Conservation (phyloP, 2,797 vertebrate genomes). For the Myotis pilosus region DNA sequence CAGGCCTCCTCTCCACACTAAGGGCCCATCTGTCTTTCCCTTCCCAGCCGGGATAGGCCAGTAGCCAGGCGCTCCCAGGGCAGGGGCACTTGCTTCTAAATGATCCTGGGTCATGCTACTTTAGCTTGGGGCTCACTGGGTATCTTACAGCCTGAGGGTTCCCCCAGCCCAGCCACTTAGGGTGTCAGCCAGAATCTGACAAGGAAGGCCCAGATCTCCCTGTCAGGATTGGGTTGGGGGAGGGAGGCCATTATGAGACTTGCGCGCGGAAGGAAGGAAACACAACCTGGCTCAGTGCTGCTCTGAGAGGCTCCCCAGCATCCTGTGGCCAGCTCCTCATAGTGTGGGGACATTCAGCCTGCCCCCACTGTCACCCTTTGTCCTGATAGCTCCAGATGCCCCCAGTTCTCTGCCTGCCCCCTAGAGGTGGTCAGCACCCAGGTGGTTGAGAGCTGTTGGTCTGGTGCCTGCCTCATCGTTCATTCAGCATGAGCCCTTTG, state of each 20-base stretch:
- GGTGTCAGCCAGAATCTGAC: not conserved
- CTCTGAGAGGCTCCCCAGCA: not conserved
- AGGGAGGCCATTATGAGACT: not conserved
- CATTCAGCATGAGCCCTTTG: not conserved
- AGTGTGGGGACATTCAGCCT: not conserved
- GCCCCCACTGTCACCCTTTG: accelerated
- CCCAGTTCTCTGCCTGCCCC: not conserved
- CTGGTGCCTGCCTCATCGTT: accelerated
- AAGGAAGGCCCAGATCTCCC: not conserved
- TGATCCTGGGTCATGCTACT: not conserved
- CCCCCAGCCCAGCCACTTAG: not conserved
- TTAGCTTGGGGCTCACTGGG: not conserved
- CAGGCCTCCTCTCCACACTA: not conserved
- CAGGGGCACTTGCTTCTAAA: not conserved
- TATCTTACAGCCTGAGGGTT: not conserved
- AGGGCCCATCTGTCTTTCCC: not conserved
- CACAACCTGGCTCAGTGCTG: accelerated
- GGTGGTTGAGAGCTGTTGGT: accelerated
- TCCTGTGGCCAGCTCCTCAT: accelerated
- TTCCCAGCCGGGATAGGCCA: not conserved
- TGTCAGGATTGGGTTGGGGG: accelerated
- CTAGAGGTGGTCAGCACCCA: not conserved
- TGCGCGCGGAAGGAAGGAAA: not conserved
- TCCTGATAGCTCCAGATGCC: not conserved
- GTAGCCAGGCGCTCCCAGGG: not conserved